phyloP scores from a whole-genome alignment of 2,113 vertebrate genomes.

The Cynoglossus semilaevis region DNA sequence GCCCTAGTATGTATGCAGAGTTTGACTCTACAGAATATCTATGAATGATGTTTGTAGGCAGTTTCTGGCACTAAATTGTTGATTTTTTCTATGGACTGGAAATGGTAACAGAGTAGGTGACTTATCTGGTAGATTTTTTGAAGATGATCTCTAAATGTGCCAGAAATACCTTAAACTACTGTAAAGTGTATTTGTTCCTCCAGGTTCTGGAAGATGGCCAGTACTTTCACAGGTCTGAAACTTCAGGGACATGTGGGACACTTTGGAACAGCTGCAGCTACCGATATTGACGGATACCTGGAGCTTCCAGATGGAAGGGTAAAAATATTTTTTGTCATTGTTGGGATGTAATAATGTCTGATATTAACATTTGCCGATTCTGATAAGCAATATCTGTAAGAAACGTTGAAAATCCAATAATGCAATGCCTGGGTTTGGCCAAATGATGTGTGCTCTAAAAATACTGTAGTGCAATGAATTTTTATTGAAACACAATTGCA shows the following conservation, averaged over 20 bases:
- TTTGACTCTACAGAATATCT: too few relatives aligned
- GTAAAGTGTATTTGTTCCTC: background rate
- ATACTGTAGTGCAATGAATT: too few relatives aligned
- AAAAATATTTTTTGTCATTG: background rate
- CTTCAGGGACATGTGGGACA: conserved; percentile 86
- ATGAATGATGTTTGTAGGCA: background rate
- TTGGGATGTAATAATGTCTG: too few relatives aligned
- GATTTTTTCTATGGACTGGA: background rate
- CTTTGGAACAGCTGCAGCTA: conserved; percentile 86
- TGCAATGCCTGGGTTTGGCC: too few relatives aligned
- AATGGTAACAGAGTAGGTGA: too few relatives aligned
- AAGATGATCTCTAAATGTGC: background rate
- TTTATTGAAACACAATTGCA: too few relatives aligned
- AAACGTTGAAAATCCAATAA: too few relatives aligned
- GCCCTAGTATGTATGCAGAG: too few relatives aligned
- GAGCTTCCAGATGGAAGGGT: conserved; percentile 90
- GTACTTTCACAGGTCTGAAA: conserved; percentile 89
- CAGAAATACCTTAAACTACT: background rate
- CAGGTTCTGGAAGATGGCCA: conserved; percentile 93
- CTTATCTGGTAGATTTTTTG: background rate
- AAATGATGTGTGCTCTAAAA: too few relatives aligned
- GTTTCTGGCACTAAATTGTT: background rate
- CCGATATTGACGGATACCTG: conserved; percentile 85
- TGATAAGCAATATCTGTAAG: too few relatives aligned
- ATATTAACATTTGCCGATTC: too few relatives aligned